phyloP scores from a whole-genome alignment of 2,888 invertebrate genomes.

The Himalopsyche japonica region DNA sequence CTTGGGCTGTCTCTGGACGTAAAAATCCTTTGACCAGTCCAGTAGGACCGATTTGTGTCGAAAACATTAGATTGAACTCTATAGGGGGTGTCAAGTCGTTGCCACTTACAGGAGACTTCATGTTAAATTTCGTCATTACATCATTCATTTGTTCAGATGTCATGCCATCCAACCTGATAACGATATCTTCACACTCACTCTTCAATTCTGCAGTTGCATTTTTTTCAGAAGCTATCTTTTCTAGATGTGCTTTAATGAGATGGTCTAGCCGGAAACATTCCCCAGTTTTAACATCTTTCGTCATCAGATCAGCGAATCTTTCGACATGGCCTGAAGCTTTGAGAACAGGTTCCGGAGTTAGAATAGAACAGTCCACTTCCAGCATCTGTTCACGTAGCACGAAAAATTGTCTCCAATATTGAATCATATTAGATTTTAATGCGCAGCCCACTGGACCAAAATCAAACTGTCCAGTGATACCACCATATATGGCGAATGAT shows the following conservation, averaged over 20 bases:
- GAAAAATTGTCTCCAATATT: constrained; percentile 93
- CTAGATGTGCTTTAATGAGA: constrained; percentile 91
- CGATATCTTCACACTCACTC: constrained; percentile 75
- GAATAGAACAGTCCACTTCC: constrained; percentile 96
- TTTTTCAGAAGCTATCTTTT: constrained; percentile 84
- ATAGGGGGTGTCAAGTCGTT: constrained; percentile 95
- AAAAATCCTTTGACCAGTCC: constrained; percentile 93
- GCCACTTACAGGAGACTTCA: constrained; percentile 94
- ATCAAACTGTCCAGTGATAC: constrained; percentile 92
- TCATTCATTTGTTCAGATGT: constrained; percentile 85
- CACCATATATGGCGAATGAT: constrained; percentile 99
- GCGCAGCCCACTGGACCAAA: constrained; percentile 99
- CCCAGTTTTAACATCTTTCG: constrained; percentile 93
- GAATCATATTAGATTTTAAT: constrained; percentile 91
- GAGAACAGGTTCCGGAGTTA: constrained; percentile 95
- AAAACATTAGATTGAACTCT: constrained; percentile 99
- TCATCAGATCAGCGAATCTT: constrained; percentile 98
- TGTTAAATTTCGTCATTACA: constrained; percentile 82
- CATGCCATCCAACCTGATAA: constrained; percentile 90
- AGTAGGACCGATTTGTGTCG: constrained; percentile 95
- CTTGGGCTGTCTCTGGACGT: constrained; percentile 98
- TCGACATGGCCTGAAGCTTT: constrained; percentile 99
- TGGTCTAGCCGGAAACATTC: constrained; percentile 98
- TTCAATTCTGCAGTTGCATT: constrained; percentile 72
- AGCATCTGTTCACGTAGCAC: constrained; percentile 98